Percentiles rank a stretch among this genome's conserved stretches.
phyloP scores from a whole-genome alignment of 1,140 invertebrate species.

The Drosophila pruinosa region DNA sequence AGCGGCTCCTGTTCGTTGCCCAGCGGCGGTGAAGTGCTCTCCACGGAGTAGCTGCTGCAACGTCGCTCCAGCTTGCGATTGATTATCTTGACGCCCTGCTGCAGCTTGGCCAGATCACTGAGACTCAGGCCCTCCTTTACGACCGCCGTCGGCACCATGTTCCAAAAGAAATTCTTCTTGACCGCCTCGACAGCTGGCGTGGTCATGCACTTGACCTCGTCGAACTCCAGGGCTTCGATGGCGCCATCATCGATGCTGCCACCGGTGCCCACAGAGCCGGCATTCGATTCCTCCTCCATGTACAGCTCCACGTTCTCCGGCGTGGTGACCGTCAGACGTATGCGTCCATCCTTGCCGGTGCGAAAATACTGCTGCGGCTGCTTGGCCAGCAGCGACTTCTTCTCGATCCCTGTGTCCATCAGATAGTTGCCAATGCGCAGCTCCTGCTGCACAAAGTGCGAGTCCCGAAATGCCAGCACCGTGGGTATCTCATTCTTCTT shows the following conservation, averaged over 20 bases:
- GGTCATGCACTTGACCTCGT: conserved; percentile 13
- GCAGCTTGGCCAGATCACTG: conserved; percentile 66
- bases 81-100: conserved; percentile 59
- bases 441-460: conserved; percentile 81
- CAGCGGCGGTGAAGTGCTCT: conserved; percentile 26
- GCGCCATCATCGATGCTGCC: conserved; percentile 68
- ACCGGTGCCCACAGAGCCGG: conserved; percentile 48
- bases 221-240: conserved; percentile 75
- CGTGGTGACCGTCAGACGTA: conserved; percentile 73
- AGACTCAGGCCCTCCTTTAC: conserved; percentile 77
- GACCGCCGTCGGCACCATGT: conserved; percentile 62
- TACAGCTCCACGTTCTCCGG: conserved; percentile 76
- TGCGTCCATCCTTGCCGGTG: conserved; percentile 63
- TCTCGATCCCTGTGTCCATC: conserved; percentile 82
- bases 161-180: conserved; percentile 78
- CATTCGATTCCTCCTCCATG: conserved; percentile 72
- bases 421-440: conserved; percentile 80
- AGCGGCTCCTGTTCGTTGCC: conserved; percentile 19
- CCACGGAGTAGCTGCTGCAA: conserved; percentile 60
- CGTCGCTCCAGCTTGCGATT: conserved; percentile 68
- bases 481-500: conserved; percentile 82
- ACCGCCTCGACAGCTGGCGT: background rate
- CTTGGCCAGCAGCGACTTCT: conserved; percentile 60
- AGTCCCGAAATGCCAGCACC: conserved; percentile 78
- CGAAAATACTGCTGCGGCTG: conserved; percentile 56